Base-by-base conservation (phyloP, 2,797 vertebrate species). In the Sorex maritimensis region DNA sequence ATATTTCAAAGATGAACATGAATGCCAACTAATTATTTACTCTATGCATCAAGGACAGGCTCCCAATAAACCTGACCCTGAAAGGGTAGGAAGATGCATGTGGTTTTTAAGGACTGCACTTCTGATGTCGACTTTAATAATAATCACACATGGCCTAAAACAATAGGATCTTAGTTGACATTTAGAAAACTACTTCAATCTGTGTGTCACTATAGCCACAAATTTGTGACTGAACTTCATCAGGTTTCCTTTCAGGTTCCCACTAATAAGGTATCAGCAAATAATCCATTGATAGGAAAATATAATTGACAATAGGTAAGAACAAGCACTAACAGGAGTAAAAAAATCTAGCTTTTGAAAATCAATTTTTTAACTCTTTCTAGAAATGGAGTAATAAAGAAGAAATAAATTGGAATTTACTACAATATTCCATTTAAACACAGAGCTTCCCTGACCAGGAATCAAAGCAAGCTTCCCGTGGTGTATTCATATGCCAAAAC, bases 21-120 rank as follows among this genome's bases (percentile, higher is more conserved):
- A 85, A 90, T 71, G 55, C 17, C 44, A 91, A 49, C 24, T 72
- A 41, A 58, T 75, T 63, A 81, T n/a, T 81, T 46, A 75, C 68
- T 79, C 23, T 80, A 30, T 6, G 81, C n/a, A 84, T 17, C 69
- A 81, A 79, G 12, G 11, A 71, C 41, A 55, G 34, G 72, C 30
- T 30, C 41, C 9, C 65, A 63, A 17, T 28, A 8, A 14, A 14
- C 1, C 0, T 75, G 14, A 1, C 24, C 82, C 26, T 49, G 8
- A 86, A 92, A 41, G 26, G 11, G 24, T 6, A 7, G 23, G 9
- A 10, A 2, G 78, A 52, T 23, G 17, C 4, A n/a, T 55, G n/a
- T 34, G 23, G 34, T 65, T n/a, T n/a, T 84, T 49, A 79, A 81
- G 75, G n/a, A 61, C 49, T 52, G 49, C 13, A 19, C 41, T 67